Percentiles rank a stretch among this genome's conserved stretches.
Evolutionary conservation across 2,113 vertebrate genomes (phyloP).

Genomic region (Hydrochoerus hydrochaeris): DNA sequence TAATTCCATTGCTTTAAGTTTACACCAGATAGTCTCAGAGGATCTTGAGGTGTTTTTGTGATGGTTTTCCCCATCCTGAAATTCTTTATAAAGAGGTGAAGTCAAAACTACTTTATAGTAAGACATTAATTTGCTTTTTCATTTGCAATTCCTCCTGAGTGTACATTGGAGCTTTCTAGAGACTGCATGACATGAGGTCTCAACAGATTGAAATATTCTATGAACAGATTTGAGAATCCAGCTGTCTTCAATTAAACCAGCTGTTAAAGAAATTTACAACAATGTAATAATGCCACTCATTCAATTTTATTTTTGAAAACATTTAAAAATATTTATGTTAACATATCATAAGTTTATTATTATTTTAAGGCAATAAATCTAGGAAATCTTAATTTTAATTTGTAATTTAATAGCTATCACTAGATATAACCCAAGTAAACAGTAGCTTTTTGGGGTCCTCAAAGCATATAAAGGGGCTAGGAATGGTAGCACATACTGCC

Average conservation of each 20-base stretch:
- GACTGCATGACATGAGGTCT: background rate
- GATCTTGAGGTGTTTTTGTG: background rate
- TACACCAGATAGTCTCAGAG: background rate
- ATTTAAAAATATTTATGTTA: constrained; percentile 38
- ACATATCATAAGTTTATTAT: background rate
- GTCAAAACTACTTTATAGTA: background rate
- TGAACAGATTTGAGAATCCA: background rate
- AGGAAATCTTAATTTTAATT: constrained; percentile 47
- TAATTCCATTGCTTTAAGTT: constrained; percentile 9
- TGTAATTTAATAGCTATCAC: background rate
- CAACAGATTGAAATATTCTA: background rate
- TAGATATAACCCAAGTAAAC: background rate
- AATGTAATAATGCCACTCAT: background rate
- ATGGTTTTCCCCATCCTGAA: background rate
- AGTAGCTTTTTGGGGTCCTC: background rate
- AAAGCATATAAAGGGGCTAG: background rate
- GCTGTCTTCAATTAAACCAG: background rate
- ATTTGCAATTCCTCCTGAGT: background rate
- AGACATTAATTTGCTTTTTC: constrained; percentile 17
- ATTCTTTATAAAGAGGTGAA: constrained; percentile 34
- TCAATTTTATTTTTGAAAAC: constrained; percentile 28
- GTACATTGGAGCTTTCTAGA: background rate
- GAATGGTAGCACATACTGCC: background rate
- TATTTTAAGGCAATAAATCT: constrained; percentile 27
- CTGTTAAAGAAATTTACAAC: constrained; percentile 30